A percentile compares a stretch with the other conserved stretches of the same genome.
Conservation (phyloP, 2,888 invertebrate genomes). For the Bombylius major region DNA sequence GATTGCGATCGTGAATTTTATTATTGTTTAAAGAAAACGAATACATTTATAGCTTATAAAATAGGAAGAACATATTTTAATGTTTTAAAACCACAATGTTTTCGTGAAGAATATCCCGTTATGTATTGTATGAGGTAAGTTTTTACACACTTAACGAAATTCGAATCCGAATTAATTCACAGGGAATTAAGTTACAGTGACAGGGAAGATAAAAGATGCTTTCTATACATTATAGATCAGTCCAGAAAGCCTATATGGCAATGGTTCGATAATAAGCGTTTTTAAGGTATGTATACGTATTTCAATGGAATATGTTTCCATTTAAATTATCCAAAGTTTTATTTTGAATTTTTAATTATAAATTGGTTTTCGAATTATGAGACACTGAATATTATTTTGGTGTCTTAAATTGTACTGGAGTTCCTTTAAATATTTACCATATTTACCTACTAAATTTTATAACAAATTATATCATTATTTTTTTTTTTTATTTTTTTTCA, state of each 20-base stretch:
- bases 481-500: too few species aligned
- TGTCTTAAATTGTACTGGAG: too few species aligned
- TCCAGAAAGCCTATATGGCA: conserved; percentile 42
- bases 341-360: too few species aligned
- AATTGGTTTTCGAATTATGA: too few species aligned
- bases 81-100: conserved; percentile 58
- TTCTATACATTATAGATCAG: conserved; percentile 42
- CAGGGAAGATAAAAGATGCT: conserved; percentile 34
- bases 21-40: conserved; percentile 47
- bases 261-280: conserved; percentile 43
- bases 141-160: neutral
- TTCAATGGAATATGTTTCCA: too few species aligned
- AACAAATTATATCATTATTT: too few species aligned
- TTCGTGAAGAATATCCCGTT: conserved; percentile 46
- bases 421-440: too few species aligned
- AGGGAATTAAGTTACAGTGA: too few species aligned
- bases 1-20: conserved; percentile 56
- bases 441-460: too few species aligned
- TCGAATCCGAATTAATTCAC: neutral
- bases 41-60: conserved; percentile 42
- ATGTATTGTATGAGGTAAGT: conserved; percentile 16
- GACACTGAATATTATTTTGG: too few species aligned
- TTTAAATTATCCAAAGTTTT: too few species aligned
- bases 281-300: too few species aligned
- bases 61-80: conserved; percentile 63